Conservation (phyloP, 2,888 invertebrate species). For the Philereme vetulata region DNA sequence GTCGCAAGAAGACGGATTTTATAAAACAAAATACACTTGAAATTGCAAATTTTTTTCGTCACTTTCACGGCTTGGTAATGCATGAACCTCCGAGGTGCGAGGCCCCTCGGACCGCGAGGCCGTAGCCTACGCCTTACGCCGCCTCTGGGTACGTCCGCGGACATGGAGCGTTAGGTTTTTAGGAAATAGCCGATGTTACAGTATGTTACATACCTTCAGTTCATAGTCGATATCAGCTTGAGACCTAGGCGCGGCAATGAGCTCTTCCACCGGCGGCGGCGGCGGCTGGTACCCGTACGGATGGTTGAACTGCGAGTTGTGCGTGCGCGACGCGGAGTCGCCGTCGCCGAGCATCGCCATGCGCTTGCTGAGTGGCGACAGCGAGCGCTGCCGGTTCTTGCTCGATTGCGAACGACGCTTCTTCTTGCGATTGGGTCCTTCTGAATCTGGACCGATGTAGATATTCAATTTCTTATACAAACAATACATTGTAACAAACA, state of each 20-base stretch:
- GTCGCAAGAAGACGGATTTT: too few species aligned
- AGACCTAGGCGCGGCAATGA: conserved; percentile 62
- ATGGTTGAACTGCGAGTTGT: conserved; percentile 88
- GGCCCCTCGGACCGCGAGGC: too few species aligned
- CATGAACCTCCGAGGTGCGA: too few species aligned
- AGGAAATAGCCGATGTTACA: too few species aligned
- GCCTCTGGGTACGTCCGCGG: too few species aligned
- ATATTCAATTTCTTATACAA: conserved; percentile 17
- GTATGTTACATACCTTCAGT: conserved; percentile 80
- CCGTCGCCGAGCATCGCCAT: conserved; percentile 89
- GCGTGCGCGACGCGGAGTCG: conserved; percentile 70
- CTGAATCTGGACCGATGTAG: conserved; percentile 64
- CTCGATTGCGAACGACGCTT: conserved; percentile 83
- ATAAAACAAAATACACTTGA: too few species aligned
- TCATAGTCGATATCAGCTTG: conserved; percentile 86
- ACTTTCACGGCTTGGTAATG: too few species aligned
- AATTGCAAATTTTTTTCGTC: too few species aligned
- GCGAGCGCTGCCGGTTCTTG: conserved; percentile 87
- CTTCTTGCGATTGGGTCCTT: conserved; percentile 82
- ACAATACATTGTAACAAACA: not conserved
- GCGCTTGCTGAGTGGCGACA: conserved; percentile 92
- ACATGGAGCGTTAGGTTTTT: not conserved
- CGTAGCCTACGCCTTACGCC: too few species aligned
- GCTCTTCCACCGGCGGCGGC: conserved; percentile 74
- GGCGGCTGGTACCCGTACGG: conserved; percentile 85